These are phyloP conservation scores for Drosophila prostipennis DNA, from an alignment of 2,888 invertebrate species.

Conservation along the genomic window DNA sequence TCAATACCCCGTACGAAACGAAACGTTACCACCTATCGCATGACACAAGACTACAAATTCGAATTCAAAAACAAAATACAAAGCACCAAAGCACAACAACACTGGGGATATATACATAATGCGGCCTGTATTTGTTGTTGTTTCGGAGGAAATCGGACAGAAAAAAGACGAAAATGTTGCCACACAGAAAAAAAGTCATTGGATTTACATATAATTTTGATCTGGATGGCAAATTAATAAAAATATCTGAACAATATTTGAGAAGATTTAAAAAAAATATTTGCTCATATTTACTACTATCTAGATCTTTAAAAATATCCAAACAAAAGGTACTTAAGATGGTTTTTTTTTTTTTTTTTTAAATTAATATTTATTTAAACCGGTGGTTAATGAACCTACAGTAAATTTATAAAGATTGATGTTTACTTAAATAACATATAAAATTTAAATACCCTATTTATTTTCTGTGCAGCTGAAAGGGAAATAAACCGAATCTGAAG, in stretches of 20 bases:
- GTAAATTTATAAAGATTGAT: neutral
- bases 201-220: no score
- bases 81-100: constrained; percentile 8
- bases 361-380: no score
- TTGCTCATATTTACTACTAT: no score
- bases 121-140: constrained; percentile 23
- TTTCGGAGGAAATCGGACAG: constrained; percentile 19
- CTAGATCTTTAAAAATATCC: no score
- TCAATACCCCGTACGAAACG: constrained; percentile 80
- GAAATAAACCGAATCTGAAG: constrained; percentile 7
- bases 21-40: constrained; percentile 80
- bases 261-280: no score
- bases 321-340: no score
- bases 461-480: neutral
- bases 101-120: constrained; percentile 10
- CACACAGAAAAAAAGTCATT: neutral
- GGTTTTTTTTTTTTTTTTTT: no score
- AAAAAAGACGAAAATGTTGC: constrained; percentile 1
- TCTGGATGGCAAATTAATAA: no score
- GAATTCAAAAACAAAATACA: constrained; percentile 37
- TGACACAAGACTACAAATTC: constrained; percentile 65
- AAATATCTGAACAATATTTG: no score
- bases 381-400: no score
- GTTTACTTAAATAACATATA: neutral
- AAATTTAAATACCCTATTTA: neutral